Base-by-base conservation (phyloP, 2,888 invertebrate species). In the Tricholauxania praeusta region DNA sequence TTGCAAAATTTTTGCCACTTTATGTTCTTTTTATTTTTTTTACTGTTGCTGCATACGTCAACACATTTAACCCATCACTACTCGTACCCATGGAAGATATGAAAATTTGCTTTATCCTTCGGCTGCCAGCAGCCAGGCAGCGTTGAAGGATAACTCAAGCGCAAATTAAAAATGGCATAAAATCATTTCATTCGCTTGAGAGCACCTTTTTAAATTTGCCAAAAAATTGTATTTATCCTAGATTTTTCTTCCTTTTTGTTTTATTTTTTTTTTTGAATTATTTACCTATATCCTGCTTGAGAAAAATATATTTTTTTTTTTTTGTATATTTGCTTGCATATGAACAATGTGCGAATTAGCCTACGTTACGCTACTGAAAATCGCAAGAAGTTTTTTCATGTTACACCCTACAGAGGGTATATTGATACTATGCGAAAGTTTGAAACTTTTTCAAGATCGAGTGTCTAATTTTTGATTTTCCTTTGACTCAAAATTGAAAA, bases 101-200 rank as follows among this genome's bases (percentile, higher is more conserved):
- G 1, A 10, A 39, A 39, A 10, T 10, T 39, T 39, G 39, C 19
- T 12, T 48, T 59, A 49, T 47, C 48, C 60, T 60, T 17, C 52
- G 7, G 1, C 10, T 39, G 10, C 39, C 47, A 15, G 57, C 15
- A 57, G 67, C n/a, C 15, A 59, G 59, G 22, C 48, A 19, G 22
- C 19, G 17, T 52, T 65, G 32, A 39, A 39, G 39, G 39, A 39
- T 39, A 39, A 39, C 67, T 67, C 55, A 67, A 67, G 53, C 55
- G 62, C 47, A 69, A 67, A 71, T 68, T 67, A 71, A 69, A 68
- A 76, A 72, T 48, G 72, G 66, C 64, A 67, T 74, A 51, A 74
- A 82, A 82, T 80, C 78, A 80, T 80, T 80, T 79, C 72, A 76
- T 80, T 79, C 79, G 83, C 82, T 81, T 79, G 80, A 80, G 75